Percentiles rank a stretch among this genome's conserved stretches.
phyloP scores from a whole-genome alignment of 2,797 vertebrate species.

The Apogon talboti region DNA sequence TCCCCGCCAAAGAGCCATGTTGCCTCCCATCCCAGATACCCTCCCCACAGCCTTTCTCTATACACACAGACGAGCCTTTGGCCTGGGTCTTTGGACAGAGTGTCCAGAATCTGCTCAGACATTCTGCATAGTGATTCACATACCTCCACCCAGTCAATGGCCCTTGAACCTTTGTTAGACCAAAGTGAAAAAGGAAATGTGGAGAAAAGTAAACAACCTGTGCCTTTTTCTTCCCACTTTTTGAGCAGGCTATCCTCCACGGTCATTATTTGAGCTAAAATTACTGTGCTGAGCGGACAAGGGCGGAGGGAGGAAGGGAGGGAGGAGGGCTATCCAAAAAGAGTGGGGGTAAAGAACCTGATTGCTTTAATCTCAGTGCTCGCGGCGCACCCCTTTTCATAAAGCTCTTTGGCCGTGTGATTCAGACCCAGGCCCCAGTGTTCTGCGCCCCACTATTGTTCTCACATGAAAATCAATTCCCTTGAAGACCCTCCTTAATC shows the following conservation, averaged over 20 bases:
- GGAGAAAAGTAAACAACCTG: constrained; percentile 72
- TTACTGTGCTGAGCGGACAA: constrained; percentile 67
- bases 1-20: constrained; percentile 74
- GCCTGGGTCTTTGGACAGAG: constrained; percentile 60
- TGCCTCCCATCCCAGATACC: constrained; percentile 51
- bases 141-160: constrained; percentile 52
- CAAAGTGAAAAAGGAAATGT: constrained; percentile 72
- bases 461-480: constrained; percentile 99
- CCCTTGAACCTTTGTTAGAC: constrained; percentile 66
- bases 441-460: constrained; percentile 91
- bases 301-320: constrained; percentile 47
- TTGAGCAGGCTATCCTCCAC: constrained; percentile 59
- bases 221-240: constrained; percentile 52
- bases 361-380: constrained; percentile 96
- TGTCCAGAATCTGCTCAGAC: constrained; percentile 57
- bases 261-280: constrained; percentile 76
- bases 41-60: constrained; percentile 58
- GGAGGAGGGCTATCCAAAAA: constrained; percentile 73
- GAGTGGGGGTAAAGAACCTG: constrained; percentile 86
- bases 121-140: constrained; percentile 43
- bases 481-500: constrained; percentile 99
- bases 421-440: constrained; percentile 92
- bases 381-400: constrained; percentile 93
- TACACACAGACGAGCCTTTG: constrained; percentile 73
- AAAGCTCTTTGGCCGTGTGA: constrained; percentile 95